Base-by-base conservation (phyloP, 2,888 invertebrate genomes). In the Gymnosoma rotundatum region DNA sequence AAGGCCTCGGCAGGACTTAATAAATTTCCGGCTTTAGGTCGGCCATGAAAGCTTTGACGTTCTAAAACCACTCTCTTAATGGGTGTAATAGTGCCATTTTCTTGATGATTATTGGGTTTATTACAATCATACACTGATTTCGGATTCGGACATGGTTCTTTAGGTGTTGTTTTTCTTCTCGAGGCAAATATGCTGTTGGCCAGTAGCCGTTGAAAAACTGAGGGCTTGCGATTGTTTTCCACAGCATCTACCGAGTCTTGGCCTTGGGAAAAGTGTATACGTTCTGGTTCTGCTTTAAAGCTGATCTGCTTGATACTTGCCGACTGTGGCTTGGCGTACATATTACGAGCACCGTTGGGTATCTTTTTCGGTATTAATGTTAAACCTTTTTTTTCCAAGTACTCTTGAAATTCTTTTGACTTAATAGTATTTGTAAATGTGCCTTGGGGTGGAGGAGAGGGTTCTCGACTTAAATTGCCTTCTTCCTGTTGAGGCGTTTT, bases 341-440 rank as follows among this genome's bases (percentile, higher is more conserved):
- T 70, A 12, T 85, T 60, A 54, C 86, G 85, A 6, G 88, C 86
- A 52, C 88, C 88, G 63, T 88, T 88, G 0, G 87, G 60, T 21
- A 88, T 86, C 56, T 89, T 87, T 45, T 88, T 89, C 8, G 92
- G 91, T 83, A 91, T 89, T 42, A 92, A 78, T 0, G 89, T 87
- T 2, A 92, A 86, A 0, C 92, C 92, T 73, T 92, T 92, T 82
- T 90, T 90, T 12, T 90, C 90, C 42, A 92, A 86, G 83, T 90
- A 92, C n/a, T 92, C 90, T 78, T 91, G 90, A 78, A 92, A 92
- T 80, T 92, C 92, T 63, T 89, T 89, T 8, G 92, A 92, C 63
- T 90, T 92, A 2, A 92, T 91, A 8, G 92, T 92, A 79, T 92
- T 92, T 45, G 92, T 92, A 58, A 92, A 91, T 0, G 90, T 90